Conservation (phyloP, 1,140 invertebrate species). For the Gerris buenoi region DNA sequence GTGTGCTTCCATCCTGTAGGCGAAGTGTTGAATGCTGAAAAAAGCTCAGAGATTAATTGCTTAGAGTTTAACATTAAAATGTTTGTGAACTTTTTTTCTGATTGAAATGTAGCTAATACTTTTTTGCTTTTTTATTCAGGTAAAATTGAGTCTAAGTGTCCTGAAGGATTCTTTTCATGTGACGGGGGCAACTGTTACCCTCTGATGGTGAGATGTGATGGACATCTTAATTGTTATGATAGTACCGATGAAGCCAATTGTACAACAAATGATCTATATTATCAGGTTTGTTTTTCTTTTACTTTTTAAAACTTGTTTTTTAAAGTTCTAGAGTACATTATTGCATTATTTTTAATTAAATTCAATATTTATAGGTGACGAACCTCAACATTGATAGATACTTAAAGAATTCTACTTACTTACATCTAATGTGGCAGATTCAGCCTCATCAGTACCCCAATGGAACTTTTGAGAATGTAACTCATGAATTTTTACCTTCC, state of each 20-base stretch:
- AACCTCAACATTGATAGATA: slow-evolving; percentile 37
- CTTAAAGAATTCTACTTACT: slow-evolving; percentile 32
- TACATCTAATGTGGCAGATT: slow-evolving; percentile 42
- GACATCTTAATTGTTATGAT: slow-evolving; percentile 48
- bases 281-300: slow-evolving; percentile 30
- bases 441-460: slow-evolving; percentile 4
- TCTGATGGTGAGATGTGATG: slow-evolving; percentile 44
- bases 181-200: slow-evolving; percentile 43
- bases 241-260: slow-evolving; percentile 55
- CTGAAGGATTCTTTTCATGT: slow-evolving; percentile 42
- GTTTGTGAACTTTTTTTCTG: no score
- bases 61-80: no score
- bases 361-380: slow-evolving; percentile 25
- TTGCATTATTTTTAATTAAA: neutral
- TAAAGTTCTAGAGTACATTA: no score
- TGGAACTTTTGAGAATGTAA: slow-evolving; percentile 10
- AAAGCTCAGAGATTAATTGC: no score
- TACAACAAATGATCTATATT: slow-evolving; percentile 31
- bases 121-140: slow-evolving; percentile 18
- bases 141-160: slow-evolving; percentile 33
- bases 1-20: no score
- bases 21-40: no score
- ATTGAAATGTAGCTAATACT: neutral
- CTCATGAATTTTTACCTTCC: slow-evolving; percentile 45
- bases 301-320: no score